A percentile compares a stretch with the other conserved stretches of the same genome.
Conservation (phyloP, 2,797 vertebrate genomes). For the Erithacus rubecula region DNA sequence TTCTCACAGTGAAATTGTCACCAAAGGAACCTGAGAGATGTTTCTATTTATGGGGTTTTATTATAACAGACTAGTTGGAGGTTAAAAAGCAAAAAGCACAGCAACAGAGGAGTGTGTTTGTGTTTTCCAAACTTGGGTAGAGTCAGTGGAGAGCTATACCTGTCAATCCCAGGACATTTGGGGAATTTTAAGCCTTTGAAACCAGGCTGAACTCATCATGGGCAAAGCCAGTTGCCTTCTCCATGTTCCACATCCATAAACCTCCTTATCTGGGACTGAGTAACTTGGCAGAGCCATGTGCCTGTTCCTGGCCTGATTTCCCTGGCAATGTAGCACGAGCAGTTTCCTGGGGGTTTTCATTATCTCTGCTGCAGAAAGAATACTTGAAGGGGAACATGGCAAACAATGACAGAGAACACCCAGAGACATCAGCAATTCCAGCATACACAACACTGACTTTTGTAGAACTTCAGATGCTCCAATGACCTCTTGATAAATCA, state of each 20-base stretch:
- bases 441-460: accelerated
- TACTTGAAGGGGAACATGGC: neutral
- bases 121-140: neutral
- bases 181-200: neutral
- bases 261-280: neutral
- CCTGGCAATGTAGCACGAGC: accelerated
- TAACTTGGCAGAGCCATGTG: neutral
- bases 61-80: neutral
- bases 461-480: neutral
- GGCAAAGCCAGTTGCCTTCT: neutral
- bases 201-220: neutral
- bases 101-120: neutral
- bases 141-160: neutral
- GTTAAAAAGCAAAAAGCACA: neutral
- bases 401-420: neutral
- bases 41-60: neutral
- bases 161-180: neutral
- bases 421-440: neutral
- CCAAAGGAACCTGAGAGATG: neutral
- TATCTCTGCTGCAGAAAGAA: neutral
- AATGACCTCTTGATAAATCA: neutral
- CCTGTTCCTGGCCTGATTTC: neutral
- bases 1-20: neutral
- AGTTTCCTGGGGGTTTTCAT: neutral
- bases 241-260: neutral